Base-by-base conservation (phyloP, 2,888 invertebrate genomes). In the Zonitis immaculata region DNA sequence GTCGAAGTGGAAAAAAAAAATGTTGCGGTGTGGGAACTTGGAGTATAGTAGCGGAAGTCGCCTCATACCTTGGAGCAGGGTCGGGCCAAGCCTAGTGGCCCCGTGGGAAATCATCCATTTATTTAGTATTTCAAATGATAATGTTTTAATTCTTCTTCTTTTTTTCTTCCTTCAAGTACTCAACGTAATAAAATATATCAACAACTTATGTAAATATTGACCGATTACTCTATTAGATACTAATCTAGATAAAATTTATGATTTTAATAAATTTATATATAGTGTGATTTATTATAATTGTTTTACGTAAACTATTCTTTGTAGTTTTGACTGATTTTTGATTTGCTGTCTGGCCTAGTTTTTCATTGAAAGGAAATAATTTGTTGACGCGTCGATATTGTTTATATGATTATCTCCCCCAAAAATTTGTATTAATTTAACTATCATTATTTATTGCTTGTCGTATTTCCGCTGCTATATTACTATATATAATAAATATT, bases 11-110 rank as follows among this genome's bases (percentile, higher is more conserved):
- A 18, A 12, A 39, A 52, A n/a, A 48, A 52, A 53, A 42, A n/a
- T 18, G 39, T 39, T 43, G 45, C 27, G 49, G 27, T 25, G 57
- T 63, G 63, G 57, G 63, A 61, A 61, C 63, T 51, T 48, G 28
- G 49, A 49, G 57, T 57, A 59, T 48, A 51, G 46, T 47, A 45
- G 42, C 61, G 63, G 63, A 63, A 62, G 59, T 62, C 51, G 57
- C 44, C 43, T 55, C 57, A 52, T 58, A 61, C 60, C 58, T 60
- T 39, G 20, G 20, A 20, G 20, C 39, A 44, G 43, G 35, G 32
- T 51, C 32, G 39, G 39, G 39, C 39, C 39, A 39, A 39, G 39
- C 39, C 20, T 20, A 39, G 39, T 39, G 39, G 39, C 39, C 39
- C 39, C 39, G 39, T 39, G 39, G 39, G 39, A 39, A 39, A 20